Evolutionary conservation across 2,113 vertebrate genomes (phyloP), one percentile per base, ranked within the genome.

Genomic region (Phaethon lepturus): DNA sequence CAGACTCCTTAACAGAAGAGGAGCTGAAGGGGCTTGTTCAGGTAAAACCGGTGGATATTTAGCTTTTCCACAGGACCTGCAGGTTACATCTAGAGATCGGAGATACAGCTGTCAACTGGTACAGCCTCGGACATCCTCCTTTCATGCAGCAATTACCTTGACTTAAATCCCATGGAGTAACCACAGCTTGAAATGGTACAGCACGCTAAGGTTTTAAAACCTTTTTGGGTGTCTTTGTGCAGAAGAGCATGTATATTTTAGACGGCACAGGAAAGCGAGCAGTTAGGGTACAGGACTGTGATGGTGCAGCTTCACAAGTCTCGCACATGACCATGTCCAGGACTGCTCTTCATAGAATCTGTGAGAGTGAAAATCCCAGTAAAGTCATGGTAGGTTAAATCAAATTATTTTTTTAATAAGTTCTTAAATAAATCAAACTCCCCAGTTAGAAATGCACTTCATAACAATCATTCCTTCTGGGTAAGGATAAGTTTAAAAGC

Each of bases 1-100:
- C 87, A 29, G 97, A 97, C 42, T 78, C 74, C 44, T 53, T 97
- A 73, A 95, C 96, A 31, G 97, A 98, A 66, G 98, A 98, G 50
- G 97, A 98, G 7, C 83, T 97, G 38, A 90, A 97, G 24, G 97
- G 95, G 59, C 86, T 98, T 60, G 72, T 99, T 69, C 95, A 98
- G 95, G 98, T 98, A 95, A 29, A 47, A 58, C 56, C 52, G 40
- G 31, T 22, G 35, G 38, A 8, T 35, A 15, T 25, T 49, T 13
- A 49, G 47, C 24, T 52, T 56, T 55, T 64, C 40, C 49, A 11
- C 4, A 16, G 52, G 40, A 20, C 29, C 86, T 38, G 5, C 35
- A 3, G 13, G 31, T n/a, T 63, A 11, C 40, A 15, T 24, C 26
- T 6, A 17, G 23, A 18, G 38, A 8, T 2, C 15, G 16, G 26